Base-by-base conservation (phyloP, 2,888 invertebrate species). In the Caenorhabditis zanzibari region DNA sequence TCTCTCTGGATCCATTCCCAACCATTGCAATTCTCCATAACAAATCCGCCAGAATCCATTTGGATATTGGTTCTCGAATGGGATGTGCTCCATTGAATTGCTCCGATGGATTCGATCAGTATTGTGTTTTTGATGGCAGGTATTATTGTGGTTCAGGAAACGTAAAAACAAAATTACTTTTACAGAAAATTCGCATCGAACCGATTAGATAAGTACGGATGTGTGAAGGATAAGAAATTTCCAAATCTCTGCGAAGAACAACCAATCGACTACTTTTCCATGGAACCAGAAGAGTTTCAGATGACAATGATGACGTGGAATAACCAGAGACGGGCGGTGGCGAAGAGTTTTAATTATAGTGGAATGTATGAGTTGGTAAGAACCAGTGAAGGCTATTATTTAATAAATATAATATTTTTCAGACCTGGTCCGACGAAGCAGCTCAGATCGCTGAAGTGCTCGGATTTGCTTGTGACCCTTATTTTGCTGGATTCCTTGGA, bases 31-130 rank as follows among this genome's bases (percentile, higher is more conserved):
- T 28, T 10, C 12, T 28, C 4, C 26, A 16, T 1, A 64, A 64
- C 24, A 44, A 22, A 44, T 19, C 74, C 7, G 54, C 56, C 22
- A 35, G 44, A 32, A 22, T 74, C 16, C 19, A 52, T 12, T 7
- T 74, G 41, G 44, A 64, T 41, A 74, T 74, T 16, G 74, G 74
- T 1, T 54, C 74, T 12, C n/a, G 74, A 64, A 74, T 74, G 19
- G 74, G 74, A 35, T 74, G 74, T 24, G 54, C 74, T 1, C 22
- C 24, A 12, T 24, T 24, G 10, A 44, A 74, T 14, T 74, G 74
- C 56, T 74, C 74, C 7, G 19, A 12, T 6, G 52, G 44, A 2
- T 52, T 56, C 10, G 63, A 74, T 26, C 28, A 63, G 0, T 19
- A 44, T 19, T 74, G 74, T 22, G 64, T n/a, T 16, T 64, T 56